Percentiles rank a stretch among this genome's conserved stretches.
Conservation (phyloP, 2,113 vertebrate genomes). For the Grus americana region DNA sequence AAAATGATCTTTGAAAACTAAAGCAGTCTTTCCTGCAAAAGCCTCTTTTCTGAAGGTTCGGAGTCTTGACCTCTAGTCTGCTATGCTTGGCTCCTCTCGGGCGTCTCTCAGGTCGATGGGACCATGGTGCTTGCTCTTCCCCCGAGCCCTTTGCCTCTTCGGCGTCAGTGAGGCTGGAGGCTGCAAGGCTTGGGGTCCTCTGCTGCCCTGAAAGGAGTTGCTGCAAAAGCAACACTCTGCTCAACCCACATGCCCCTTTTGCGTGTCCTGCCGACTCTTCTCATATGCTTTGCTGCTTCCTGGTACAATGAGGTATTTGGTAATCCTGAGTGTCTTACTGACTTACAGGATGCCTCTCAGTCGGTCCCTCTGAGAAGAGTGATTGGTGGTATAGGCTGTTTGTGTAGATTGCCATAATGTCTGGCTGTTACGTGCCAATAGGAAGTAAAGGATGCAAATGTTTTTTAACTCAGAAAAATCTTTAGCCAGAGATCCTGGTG, state of each 20-base stretch:
- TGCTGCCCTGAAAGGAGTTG: background rate
- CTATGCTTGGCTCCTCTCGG: background rate
- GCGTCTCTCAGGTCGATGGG: background rate
- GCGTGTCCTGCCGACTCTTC: background rate
- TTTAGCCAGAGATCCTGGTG: background rate
- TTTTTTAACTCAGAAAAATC: background rate
- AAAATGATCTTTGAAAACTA: background rate
- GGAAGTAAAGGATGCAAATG: background rate
- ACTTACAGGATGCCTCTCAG: background rate
- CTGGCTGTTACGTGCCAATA: background rate
- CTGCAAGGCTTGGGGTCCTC: background rate
- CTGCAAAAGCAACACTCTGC: background rate
- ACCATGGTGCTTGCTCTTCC: background rate
- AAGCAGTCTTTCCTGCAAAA: background rate
- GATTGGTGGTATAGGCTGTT: background rate
- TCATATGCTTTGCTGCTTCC: background rate
- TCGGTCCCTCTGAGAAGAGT: background rate
- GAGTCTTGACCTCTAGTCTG: background rate
- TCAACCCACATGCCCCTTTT: background rate
- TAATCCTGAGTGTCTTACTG: background rate
- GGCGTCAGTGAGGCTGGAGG: background rate
- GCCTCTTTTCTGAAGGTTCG: background rate
- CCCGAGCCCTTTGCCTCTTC: background rate
- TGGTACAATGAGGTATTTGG: background rate
- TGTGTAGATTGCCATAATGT: background rate